Conservation (phyloP, 2,113 vertebrate species). For the Pluvialis apricaria region DNA sequence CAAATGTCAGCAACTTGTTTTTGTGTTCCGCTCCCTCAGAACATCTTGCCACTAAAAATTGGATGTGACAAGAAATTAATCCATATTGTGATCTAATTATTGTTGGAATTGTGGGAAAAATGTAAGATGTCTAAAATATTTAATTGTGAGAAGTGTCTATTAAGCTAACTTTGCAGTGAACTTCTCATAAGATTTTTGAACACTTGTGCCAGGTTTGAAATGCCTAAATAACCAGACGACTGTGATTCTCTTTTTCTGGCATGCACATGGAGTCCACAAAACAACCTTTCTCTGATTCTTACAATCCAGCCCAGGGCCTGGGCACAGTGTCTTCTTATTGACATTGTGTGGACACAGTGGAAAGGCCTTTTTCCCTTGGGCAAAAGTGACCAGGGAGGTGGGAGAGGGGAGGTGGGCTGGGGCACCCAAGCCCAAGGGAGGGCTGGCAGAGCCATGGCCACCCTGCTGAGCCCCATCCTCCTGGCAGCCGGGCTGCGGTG, state of each 20-base stretch:
- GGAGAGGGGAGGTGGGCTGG: not conserved
- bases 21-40: conserved; percentile 33
- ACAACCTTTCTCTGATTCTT: not conserved
- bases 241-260: not conserved
- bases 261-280: not conserved
- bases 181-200: conserved; percentile 30
- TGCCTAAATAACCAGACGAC: not conserved
- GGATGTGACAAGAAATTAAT: conserved; percentile 78
- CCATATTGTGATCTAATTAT: conserved; percentile 72
- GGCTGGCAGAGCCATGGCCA: not conserved
- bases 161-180: conserved; percentile 49
- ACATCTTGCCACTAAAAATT: conserved; percentile 64
- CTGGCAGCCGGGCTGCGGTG: not conserved
- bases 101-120: conserved; percentile 68
- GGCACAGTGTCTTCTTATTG: not conserved
- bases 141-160: conserved; percentile 68
- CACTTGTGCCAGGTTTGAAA: not conserved
- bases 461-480: not conserved
- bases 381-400: not conserved
- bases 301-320: not conserved
- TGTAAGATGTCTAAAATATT: conserved; percentile 69
- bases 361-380: not conserved
- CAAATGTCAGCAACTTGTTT: conserved; percentile 25
- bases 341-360: not conserved
- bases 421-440: fast-evolving